These are phyloP conservation scores for Ischnura elegans DNA, from an alignment of 2,888 invertebrate genomes.

Conservation along the genomic window DNA sequence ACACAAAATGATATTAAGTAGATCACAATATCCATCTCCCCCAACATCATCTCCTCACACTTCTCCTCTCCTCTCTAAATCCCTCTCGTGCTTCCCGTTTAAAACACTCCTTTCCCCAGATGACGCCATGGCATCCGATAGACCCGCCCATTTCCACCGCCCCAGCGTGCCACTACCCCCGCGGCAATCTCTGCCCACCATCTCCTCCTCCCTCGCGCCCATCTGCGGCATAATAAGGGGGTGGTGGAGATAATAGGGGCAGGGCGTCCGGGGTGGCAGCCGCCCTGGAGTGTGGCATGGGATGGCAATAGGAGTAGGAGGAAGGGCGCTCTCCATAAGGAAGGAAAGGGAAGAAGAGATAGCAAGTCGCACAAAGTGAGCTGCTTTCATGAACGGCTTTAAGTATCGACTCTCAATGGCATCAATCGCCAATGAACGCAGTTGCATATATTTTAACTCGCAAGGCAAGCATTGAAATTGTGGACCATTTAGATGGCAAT, in stretches of 20 bases:
- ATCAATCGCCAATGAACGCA: no score
- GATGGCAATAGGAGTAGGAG: background rate
- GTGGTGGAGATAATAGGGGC: constrained; percentile 44
- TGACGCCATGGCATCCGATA: constrained; percentile 43
- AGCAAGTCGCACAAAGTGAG: background rate
- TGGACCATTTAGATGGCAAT: no score
- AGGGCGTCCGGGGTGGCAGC: background rate
- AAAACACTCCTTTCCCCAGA: constrained; percentile 58
- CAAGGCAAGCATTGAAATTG: no score
- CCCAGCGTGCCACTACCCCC: background rate
- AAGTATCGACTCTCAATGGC: no score
- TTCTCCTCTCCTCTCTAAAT: background rate
- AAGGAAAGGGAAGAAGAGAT: background rate
- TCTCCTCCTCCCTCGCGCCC: constrained; percentile 11
- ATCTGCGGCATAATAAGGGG: constrained; percentile 50
- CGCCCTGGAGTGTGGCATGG: background rate
- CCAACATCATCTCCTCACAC: background rate
- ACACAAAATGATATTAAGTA: no score
- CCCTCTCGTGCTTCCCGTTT: background rate
- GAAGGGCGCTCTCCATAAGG: background rate
- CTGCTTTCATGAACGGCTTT: no score
- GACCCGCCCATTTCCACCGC: background rate
- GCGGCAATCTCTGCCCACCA: constrained; percentile 12
- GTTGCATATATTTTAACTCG: no score
- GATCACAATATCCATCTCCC: constrained; percentile 52